Conservation (phyloP, 2,797 vertebrate genomes). For the Chromis chromis region DNA sequence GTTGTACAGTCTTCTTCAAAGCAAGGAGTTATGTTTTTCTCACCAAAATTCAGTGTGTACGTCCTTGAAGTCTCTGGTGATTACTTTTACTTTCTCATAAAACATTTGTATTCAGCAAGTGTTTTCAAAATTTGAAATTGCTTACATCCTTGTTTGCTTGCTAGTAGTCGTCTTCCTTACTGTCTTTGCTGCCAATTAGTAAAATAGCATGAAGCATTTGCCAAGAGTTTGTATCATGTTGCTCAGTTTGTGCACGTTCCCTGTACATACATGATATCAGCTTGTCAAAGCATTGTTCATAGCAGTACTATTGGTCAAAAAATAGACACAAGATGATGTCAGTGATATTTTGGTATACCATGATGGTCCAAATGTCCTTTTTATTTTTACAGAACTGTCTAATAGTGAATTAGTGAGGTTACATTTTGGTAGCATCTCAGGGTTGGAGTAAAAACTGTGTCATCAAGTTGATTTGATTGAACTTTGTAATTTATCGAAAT, state of each 20-base stretch:
- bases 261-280: background rate
- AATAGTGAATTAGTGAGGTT: background rate
- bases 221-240: background rate
- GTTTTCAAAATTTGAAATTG: slow-evolving; percentile 1
- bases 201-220: background rate
- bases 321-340: background rate
- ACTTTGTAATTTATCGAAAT: no score
- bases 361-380: background rate
- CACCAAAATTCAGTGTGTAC: background rate
- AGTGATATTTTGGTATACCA: background rate
- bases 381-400: background rate
- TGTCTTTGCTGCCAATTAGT: background rate
- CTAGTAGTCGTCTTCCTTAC: background rate
- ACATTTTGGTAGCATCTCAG: background rate
- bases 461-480: background rate
- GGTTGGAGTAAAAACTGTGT: background rate
- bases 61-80: background rate
- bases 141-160: background rate
- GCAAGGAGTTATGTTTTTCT: background rate
- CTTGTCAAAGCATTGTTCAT: background rate
- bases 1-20: background rate
- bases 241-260: background rate
- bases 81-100: background rate
- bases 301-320: background rate
- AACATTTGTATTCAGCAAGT: background rate